Conservation (phyloP, 92 coral and sea anemone species). For the Galaxea fascicularis region DNA sequence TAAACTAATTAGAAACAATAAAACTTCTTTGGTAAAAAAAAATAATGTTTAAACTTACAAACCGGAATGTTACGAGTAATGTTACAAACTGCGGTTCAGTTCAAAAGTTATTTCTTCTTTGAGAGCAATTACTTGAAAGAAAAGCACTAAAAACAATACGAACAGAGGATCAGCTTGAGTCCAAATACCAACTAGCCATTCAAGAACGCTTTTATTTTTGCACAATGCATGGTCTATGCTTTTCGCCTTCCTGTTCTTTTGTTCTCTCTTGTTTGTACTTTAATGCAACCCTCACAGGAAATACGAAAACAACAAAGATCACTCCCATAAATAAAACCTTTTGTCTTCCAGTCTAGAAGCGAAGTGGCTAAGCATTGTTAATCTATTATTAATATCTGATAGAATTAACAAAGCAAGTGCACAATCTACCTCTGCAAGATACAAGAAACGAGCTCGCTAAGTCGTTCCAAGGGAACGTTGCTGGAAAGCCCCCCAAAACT, state of each 20-base stretch:
- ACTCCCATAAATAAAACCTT: neutral
- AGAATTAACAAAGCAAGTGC: neutral
- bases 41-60: neutral
- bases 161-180: neutral
- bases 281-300: neutral
- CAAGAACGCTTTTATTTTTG: neutral
- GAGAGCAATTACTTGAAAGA: neutral
- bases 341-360: neutral
- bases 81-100: neutral
- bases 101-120: neutral
- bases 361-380: too few species aligned
- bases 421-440: too few species aligned
- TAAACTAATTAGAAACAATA: too few species aligned
- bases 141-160: neutral
- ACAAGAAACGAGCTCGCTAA: too few species aligned
- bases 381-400: neutral
- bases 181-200: constrained; percentile 10
- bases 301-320: neutral
- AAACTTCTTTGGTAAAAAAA: too few species aligned
- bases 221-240: neutral
- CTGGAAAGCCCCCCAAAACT: too few species aligned
- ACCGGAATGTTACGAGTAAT: neutral
- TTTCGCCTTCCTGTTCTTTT: neutral
- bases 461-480: too few species aligned
- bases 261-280: neutral